A percentile compares a stretch with the other conserved stretches of the same genome.
phyloP scores from a whole-genome alignment of 2,888 invertebrate genomes.

The Pegoplata infirma region DNA sequence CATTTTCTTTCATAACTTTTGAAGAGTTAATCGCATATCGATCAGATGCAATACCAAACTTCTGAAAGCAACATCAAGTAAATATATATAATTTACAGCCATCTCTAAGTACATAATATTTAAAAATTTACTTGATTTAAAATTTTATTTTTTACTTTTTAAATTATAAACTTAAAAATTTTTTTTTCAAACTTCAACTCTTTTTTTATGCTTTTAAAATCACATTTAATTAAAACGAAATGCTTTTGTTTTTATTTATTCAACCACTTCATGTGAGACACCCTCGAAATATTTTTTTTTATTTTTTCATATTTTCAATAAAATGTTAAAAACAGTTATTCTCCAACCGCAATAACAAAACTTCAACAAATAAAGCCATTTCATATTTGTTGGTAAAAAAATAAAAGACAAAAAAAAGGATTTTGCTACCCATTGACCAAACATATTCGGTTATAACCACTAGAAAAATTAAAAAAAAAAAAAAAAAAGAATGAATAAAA shows the following conservation, averaged over 20 bases:
- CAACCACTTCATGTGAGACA: constrained; percentile 15
- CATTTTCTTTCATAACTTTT: too few species aligned
- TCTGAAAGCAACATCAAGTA: too few species aligned
- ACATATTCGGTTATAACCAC: background rate
- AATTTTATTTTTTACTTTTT: too few species aligned
- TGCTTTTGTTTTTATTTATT: background rate
- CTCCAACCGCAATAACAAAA: background rate
- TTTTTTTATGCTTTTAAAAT: too few species aligned
- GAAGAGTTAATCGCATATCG: too few species aligned
- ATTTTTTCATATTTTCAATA: constrained; percentile 5
- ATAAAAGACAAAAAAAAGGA: background rate
- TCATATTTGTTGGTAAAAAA: background rate
- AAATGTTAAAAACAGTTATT: background rate
- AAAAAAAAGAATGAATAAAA: background rate
- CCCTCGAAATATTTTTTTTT: constrained; percentile 1
- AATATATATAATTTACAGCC: too few species aligned
- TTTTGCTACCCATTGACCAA: background rate
- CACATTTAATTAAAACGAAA: background rate
- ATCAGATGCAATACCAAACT: too few species aligned
- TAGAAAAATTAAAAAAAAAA: background rate
- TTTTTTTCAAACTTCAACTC: too few species aligned
- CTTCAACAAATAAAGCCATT: background rate
- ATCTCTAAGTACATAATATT: too few species aligned
- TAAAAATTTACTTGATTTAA: too few species aligned
- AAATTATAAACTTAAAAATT: too few species aligned